phyloP scores from a whole-genome alignment of 2,113 vertebrate genomes.

The Trachemys scripta region DNA sequence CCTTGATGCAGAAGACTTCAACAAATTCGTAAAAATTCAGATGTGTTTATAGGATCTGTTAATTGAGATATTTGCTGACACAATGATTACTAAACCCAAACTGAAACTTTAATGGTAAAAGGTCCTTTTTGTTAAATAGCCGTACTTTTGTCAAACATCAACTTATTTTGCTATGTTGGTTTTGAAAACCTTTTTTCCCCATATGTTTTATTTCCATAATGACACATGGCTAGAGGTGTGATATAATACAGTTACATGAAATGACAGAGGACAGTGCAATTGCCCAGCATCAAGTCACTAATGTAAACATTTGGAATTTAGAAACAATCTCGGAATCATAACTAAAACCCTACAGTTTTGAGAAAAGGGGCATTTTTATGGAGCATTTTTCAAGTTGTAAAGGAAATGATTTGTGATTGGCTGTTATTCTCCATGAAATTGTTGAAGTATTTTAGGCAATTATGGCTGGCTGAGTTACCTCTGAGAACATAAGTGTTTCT shows the following conservation, averaged over 20 bases:
- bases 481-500: constrained; percentile 9
- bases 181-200: constrained; percentile 3
- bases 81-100: constrained; percentile 60
- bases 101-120: constrained; percentile 61
- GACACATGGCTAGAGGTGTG: constrained; percentile 17
- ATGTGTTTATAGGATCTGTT: constrained; percentile 53
- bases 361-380: constrained; percentile 58
- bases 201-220: constrained; percentile 40
- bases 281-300: constrained; percentile 41
- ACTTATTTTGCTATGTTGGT: not conserved
- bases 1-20: constrained; percentile 21
- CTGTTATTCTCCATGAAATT: constrained; percentile 51
- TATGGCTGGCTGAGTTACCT: constrained; percentile 60
- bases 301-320: constrained; percentile 55
- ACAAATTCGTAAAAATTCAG: constrained; percentile 68
- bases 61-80: constrained; percentile 53
- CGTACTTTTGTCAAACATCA: not conserved
- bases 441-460: constrained; percentile 58
- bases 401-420: constrained; percentile 55
- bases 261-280: constrained; percentile 45
- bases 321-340: constrained; percentile 61
- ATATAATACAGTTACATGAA: constrained; percentile 39
- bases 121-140: constrained; percentile 35
- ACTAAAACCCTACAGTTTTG: constrained; percentile 63
- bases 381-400: constrained; percentile 63